Conservation (phyloP, 1,140 invertebrate genomes). For the Neodiprion lecontei region DNA sequence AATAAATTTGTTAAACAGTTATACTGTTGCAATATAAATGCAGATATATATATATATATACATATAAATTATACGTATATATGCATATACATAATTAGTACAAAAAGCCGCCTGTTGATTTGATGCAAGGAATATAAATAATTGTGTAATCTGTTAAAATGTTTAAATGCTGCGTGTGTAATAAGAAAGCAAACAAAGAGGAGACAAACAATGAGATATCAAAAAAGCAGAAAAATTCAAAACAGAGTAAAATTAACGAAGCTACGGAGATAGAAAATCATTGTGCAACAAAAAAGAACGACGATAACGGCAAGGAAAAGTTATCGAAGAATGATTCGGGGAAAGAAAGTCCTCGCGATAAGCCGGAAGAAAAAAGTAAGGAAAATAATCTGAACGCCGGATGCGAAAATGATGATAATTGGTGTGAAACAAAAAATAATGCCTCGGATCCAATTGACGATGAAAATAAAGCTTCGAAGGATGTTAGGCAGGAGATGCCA, state of each 20-base stretch:
- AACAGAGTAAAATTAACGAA: background rate
- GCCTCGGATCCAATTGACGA: conserved; percentile 6
- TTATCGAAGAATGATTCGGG: background rate
- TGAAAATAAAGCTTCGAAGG: background rate
- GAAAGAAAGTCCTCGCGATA: conserved; percentile 8
- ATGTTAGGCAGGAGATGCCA: background rate
- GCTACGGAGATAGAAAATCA: background rate
- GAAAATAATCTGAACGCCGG: background rate
- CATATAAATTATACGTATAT: background rate
- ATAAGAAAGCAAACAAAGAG: conserved; percentile 33
- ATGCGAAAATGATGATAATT: background rate
- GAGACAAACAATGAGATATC: conserved; percentile 3
- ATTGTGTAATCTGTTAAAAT: conserved; percentile 33
- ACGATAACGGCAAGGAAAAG: background rate
- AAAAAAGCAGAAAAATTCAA: conserved; percentile 6
- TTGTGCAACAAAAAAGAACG: background rate
- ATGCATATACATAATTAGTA: background rate
- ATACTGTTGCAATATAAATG: background rate
- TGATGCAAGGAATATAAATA: background rate
- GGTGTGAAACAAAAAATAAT: background rate
- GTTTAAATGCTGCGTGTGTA: conserved; percentile 60
- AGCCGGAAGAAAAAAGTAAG: conserved; percentile 8
- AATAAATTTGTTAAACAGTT: too few species aligned
- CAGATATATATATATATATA: background rate
- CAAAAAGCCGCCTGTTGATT: background rate